phyloP scores from a whole-genome alignment of 1,140 invertebrate genomes.

The Antheraea mylitta region DNA sequence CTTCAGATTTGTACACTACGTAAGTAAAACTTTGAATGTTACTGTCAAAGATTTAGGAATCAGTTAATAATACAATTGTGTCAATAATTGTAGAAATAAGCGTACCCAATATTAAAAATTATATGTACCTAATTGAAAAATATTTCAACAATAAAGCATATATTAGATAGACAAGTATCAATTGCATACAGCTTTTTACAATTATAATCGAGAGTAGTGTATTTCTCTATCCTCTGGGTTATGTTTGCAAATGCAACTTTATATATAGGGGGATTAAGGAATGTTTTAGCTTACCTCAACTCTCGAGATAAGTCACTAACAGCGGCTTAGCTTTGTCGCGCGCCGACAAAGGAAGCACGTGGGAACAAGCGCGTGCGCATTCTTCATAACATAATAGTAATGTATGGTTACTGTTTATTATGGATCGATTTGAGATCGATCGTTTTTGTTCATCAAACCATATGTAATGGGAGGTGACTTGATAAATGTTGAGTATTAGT shows the following conservation, averaged over 20 bases:
- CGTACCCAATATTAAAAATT: too few species aligned
- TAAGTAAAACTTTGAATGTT: too few species aligned
- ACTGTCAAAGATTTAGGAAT: too few species aligned
- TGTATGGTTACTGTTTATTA: constrained; percentile 44
- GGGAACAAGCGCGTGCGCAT: constrained; percentile 68
- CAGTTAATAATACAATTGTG: too few species aligned
- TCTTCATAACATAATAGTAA: constrained; percentile 42
- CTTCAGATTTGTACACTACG: too few species aligned
- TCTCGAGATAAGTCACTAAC: constrained; percentile 37
- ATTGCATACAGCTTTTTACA: neutral
- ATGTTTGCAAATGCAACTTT: constrained; percentile 21
- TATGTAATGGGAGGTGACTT: neutral
- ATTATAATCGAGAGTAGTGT: neutral
- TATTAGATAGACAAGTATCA: neutral
- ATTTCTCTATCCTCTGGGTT: constrained; percentile 17
- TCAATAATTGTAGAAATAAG: too few species aligned
- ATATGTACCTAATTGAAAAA: too few species aligned
- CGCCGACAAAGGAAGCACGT: constrained; percentile 70
- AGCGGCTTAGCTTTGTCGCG: constrained; percentile 64
- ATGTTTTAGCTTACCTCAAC: neutral
- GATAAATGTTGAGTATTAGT: neutral
- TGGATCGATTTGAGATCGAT: constrained; percentile 24
- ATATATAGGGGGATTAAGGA: neutral
- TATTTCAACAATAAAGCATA: neutral
- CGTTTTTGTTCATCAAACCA: neutral